A percentile compares a stretch with the other conserved stretches of the same genome.
Conservation (phyloP, 2,888 invertebrate genomes). For the Opisthograptis luteolata region DNA sequence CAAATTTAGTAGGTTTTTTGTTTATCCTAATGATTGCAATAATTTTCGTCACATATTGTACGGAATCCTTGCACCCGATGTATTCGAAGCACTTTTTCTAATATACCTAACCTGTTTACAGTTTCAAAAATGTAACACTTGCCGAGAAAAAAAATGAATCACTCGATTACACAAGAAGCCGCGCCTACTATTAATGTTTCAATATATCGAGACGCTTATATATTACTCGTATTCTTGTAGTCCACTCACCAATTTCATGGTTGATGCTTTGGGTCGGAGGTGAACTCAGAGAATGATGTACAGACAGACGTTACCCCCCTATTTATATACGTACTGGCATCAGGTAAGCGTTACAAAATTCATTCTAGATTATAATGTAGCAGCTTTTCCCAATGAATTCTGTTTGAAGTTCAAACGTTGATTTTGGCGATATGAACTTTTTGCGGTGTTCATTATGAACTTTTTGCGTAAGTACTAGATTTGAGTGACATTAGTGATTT, state of each 20-base stretch:
- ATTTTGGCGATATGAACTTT: slow-evolving; percentile 53
- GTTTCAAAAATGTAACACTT: slow-evolving; percentile 20
- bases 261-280: slow-evolving; percentile 64
- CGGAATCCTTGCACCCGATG: slow-evolving; percentile 4
- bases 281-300: slow-evolving; percentile 68
- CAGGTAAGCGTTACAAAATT: slow-evolving; percentile 66
- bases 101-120: neutral
- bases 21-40: neutral
- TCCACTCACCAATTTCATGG: slow-evolving; percentile 76
- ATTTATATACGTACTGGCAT: slow-evolving; percentile 62
- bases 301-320: slow-evolving; percentile 48
- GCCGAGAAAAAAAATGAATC: slow-evolving; percentile 18
- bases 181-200: slow-evolving; percentile 21
- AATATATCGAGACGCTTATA: slow-evolving; percentile 15
- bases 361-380: slow-evolving; percentile 69
- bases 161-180: slow-evolving; percentile 28
- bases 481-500: slow-evolving; percentile 24
- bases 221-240: too few species aligned
- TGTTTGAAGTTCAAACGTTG: slow-evolving; percentile 54
- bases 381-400: slow-evolving; percentile 66
- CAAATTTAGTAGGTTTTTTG: too few species aligned
- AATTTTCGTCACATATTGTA: slow-evolving; percentile 2
- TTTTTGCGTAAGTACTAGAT: slow-evolving; percentile 29
- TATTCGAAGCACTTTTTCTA: slow-evolving; percentile 11
- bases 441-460: slow-evolving; percentile 21